A percentile compares a stretch with the other conserved stretches of the same genome.
Evolutionary conservation across 2,113 vertebrate genomes (phyloP).

Genomic region (Alligator sinensis): DNA sequence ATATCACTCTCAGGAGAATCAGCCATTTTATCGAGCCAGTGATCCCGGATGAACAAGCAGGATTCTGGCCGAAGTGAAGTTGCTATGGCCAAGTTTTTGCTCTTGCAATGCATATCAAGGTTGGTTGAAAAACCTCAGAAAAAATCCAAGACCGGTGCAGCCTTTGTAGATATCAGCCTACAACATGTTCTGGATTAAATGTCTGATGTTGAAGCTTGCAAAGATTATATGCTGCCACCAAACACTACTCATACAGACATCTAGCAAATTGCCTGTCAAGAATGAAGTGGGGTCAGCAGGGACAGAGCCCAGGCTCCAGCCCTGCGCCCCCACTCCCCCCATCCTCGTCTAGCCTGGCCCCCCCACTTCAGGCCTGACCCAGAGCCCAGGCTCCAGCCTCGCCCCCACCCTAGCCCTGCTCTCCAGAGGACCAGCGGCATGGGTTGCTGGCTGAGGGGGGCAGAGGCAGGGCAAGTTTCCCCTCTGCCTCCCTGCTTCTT

Average conservation of each 20-base stretch:
- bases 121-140: neutral
- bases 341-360: no score
- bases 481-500: no score
- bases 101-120: neutral
- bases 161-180: neutral
- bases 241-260: neutral
- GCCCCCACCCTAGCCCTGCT: no score
- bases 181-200: neutral
- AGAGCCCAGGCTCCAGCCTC: no score
- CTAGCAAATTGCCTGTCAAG: no score
- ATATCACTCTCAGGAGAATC: neutral
- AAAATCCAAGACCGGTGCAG: neutral
- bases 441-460: no score
- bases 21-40: neutral
- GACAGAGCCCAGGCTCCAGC: no score
- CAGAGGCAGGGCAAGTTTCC: no score
- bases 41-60: neutral
- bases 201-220: neutral
- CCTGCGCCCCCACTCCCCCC: no score
- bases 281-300: no score
- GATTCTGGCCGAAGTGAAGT: neutral
- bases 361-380: no score
- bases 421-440: no score
- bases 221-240: neutral
- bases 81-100: neutral